Base-by-base conservation (phyloP, 2,797 vertebrate species). In the Propithecus perrieri region DNA sequence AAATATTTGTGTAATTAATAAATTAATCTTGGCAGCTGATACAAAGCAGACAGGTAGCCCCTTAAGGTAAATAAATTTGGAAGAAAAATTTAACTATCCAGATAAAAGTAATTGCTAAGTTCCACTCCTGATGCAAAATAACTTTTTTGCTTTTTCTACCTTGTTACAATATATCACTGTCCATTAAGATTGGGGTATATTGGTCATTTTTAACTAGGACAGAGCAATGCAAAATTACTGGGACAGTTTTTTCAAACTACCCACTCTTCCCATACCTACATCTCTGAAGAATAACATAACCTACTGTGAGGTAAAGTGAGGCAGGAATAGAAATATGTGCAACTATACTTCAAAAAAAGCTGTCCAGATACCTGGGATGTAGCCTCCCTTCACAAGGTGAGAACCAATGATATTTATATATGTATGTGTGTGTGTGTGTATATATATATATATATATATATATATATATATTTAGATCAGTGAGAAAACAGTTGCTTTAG, bases 1-100 rank as follows among this genome's bases (percentile, higher is more conserved):
- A 91, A 78, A 89, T 94, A 80, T 85, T 97, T 92, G 41, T 74
- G 6, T 76, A 87, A 92, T 94, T 85, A 80, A 88, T 91, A 75
- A 94, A 72, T 92, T 87, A 76, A 69, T 92, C 67, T 94, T 91
- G 22, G 28, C 48, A 87, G 26, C 38, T 88, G 8, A 84, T 81
- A 9, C 5, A 63, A 94, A 88, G 35, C 55, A 94, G 30, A 86
- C 17, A 20, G 12, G 13, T 5, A 67, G 5, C 13, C 41, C 46
- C 53, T 72, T 90, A 76, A 38, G 10, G 26, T 75, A 71, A 92
- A 85, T 35, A 50, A 72, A 85, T 67, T 81, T 72, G 41, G 20
- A 76, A 95, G 18, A 18, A 91, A 94, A 93, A 78, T 10, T 57
- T 89, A 95, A 15, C 61, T 59, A 72, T 55, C 15, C 24, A 81